Conservation (phyloP, 2,113 vertebrate genomes). For the Cephalopterus ornatus region DNA sequence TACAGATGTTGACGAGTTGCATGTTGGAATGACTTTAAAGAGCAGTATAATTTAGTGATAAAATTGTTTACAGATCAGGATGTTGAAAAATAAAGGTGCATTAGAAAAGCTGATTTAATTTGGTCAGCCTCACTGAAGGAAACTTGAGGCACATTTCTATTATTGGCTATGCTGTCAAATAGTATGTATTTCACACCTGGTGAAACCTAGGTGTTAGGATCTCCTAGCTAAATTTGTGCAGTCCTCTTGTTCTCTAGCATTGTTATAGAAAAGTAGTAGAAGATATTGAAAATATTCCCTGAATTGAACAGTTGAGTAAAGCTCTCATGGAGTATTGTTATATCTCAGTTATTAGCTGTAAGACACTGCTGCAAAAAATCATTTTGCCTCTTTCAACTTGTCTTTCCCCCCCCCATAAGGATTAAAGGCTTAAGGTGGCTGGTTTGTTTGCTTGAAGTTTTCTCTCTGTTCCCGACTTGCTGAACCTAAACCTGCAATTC, state of each 20-base stretch:
- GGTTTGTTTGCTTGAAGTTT: background rate
- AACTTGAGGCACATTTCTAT: background rate
- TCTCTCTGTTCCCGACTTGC: background rate
- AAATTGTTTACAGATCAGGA: background rate
- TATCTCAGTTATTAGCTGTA: background rate
- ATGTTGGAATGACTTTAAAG: background rate
- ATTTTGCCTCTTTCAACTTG: background rate
- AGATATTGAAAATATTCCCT: background rate
- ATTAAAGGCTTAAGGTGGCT: background rate
- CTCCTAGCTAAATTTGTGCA: background rate
- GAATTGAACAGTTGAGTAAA: background rate
- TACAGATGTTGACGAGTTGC: background rate
- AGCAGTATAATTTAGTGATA: background rate
- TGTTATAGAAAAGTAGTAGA: background rate
- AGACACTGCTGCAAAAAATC: background rate
- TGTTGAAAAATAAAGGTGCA: background rate
- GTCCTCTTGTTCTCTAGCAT: background rate
- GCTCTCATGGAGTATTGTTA: background rate
- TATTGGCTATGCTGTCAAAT: background rate
- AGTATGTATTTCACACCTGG: background rate
- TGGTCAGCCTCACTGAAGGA: background rate
- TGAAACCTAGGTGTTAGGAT: background rate
- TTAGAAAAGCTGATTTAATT: background rate
- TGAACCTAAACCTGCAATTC: background rate
- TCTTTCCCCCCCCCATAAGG: too few relatives aligned